Base-by-base conservation (phyloP, 2,113 vertebrate genomes). In the Stegostoma tigrinum region DNA sequence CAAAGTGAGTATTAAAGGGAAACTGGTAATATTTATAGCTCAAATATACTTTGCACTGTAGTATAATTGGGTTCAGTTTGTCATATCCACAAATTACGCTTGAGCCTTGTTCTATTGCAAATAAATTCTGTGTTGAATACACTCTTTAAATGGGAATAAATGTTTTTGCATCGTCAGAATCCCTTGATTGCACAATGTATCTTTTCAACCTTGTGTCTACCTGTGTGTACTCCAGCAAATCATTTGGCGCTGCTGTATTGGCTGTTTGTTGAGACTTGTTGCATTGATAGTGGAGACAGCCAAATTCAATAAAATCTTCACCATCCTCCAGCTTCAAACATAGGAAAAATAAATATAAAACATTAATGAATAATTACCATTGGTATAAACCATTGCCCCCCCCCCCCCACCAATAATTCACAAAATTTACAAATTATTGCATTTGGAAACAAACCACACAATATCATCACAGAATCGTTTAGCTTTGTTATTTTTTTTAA, bases 261-360 rank as follows among this genome's bases (percentile, higher is more conserved):
- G 30, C n/a, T 38, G 34, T n/a, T 93, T 90, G 87, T 90, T 90
- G 52, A 90, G 87, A 55, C 87, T 34, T 90, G 87, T 61, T 34
- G 52, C 72, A 90, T 2, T 89, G 48, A 12, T 52, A 90, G 14
- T 3, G 19, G 8, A 21, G 61, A 2, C 30, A 93, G 89, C 14
- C 34, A 66, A 34, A 66, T 38, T 15, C n/a, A n/a, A 34, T 93
- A 66, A 93, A 93, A 66, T 93, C 61, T 66, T 93, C 34, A 66
- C 89, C 2, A 19, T 66, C 17, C 66, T n/a, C 55, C 38, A 38
- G 61, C 52, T 52, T 90, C 27, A 27, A 90, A 85, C 83, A 21
- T 85, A 23, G 21, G 14, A 21, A 21, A 55, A 15, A 90, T 90
- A 34, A 90, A 61, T 90, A 4, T 30, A 61, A 5, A 61, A 15